Base-by-base conservation (phyloP, 2,888 invertebrate species). In the Thumatha senex region DNA sequence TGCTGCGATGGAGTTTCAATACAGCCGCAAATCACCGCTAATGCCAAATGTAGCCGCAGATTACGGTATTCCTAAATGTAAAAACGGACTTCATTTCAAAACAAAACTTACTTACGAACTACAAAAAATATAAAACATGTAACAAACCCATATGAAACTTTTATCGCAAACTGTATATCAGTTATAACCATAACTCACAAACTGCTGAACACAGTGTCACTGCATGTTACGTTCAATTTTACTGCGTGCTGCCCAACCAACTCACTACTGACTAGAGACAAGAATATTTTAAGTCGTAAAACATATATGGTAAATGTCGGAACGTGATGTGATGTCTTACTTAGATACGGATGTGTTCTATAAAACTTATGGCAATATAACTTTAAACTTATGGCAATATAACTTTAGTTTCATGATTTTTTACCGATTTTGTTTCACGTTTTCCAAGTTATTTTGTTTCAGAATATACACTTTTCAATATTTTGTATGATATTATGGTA, bases 141-240 rank as follows among this genome's bases (percentile, higher is more conserved):
- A 33, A 51, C 12, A 40, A 30, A 49, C 55, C 56, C 38, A 46
- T 44, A 49, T 40, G 5, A 43, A 43, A 33, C 36, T 38, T 31
- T 49, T 49, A 49, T 49, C 49, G 34, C 18, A 11, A 7, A 36
- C 18, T 31, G 13, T 31, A 30, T 36, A 43, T 49, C 40, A 15
- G 39, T 13, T 40, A 24, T 38, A 34, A 29, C 46, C 45, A 58
- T 67, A 56, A 67, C 55, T 67, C 58, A 63, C 44, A 47, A 50
- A 49, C 48, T 60, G 58, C 63, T 63, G 64, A 67, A 45, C 35
- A 58, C 43, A 40, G 49, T 63, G 58, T 45, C 61, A 46, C 13
- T 48, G 50, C 46, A 53, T 55, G 51, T 58, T 67, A 63, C 48
- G 63, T 54, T 56, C 40, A 40, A 42, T 56, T 61, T 67, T 54